These are phyloP conservation scores for Pinna nobilis DNA, from an alignment of 1,140 invertebrate genomes.

Conservation along the genomic window DNA sequence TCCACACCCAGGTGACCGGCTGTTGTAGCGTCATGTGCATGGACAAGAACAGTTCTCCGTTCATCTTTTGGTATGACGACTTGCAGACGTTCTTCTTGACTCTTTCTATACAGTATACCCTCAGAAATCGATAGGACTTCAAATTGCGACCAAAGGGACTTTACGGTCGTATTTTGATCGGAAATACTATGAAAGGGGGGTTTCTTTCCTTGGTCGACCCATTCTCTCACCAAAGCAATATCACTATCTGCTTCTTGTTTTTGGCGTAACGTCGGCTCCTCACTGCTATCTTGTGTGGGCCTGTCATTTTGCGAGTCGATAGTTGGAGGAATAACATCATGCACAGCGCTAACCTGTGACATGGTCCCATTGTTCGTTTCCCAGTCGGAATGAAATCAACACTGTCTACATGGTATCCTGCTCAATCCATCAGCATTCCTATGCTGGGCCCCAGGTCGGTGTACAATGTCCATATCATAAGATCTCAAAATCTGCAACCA, in stretches of 20 bases:
- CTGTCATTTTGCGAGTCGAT: not conserved
- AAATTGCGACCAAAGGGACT: conserved; percentile 20
- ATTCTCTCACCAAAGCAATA: not conserved
- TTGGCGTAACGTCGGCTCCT: not conserved
- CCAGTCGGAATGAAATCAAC: not conserved
- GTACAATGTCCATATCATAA: conserved; percentile 9
- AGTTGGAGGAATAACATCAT: not conserved
- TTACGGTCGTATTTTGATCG: conserved; percentile 19
- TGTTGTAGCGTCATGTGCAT: not conserved
- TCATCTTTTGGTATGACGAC: conserved; percentile 41
- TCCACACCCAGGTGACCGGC: conserved; percentile 11
- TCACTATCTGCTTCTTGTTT: not conserved
- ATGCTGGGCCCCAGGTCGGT: conserved; percentile 1
- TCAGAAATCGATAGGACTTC: not conserved
- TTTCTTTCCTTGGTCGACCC: not conserved
- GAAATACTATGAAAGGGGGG: not conserved
- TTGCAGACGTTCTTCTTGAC: conserved; percentile 70
- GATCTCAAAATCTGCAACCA: conserved; percentile 7
- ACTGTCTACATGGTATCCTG: conserved; percentile 1
- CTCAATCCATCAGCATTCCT: conserved; percentile 4
- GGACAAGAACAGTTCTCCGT: not conserved
- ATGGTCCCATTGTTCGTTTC: not conserved
- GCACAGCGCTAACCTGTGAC: not conserved
- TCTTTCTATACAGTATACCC: conserved; percentile 51
- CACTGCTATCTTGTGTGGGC: not conserved